A percentile compares a stretch with the other conserved stretches of the same genome.
These are phyloP conservation scores for Peromyscus leucopus DNA, from an alignment of 2,113 vertebrate genomes.

Conservation along the genomic window DNA sequence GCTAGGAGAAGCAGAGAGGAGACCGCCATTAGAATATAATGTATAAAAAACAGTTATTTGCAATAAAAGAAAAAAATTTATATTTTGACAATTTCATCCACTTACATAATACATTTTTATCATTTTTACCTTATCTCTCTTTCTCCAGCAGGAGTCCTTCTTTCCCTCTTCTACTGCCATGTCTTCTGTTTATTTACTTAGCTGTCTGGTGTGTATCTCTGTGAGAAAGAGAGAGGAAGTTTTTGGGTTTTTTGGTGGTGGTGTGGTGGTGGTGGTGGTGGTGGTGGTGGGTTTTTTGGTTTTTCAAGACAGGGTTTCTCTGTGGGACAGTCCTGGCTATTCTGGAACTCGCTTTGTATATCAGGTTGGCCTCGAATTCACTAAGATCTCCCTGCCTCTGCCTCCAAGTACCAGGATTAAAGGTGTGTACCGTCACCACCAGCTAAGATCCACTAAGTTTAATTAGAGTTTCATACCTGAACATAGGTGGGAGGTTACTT, in stretches of 20 bases:
- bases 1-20: background rate
- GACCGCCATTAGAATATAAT: background rate
- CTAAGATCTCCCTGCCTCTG: too few relatives aligned
- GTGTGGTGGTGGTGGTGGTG: too few relatives aligned
- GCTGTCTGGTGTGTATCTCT: background rate
- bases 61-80: background rate
- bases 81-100: background rate
- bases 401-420: too few relatives aligned
- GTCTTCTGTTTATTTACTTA: background rate
- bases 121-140: background rate
- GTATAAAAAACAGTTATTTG: background rate
- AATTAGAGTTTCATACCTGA: background rate
- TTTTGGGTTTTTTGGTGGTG: too few relatives aligned
- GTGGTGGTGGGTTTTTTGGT: too few relatives aligned
- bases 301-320: too few relatives aligned
- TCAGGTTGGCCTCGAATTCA: too few relatives aligned
- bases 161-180: too few relatives aligned
- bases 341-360: too few relatives aligned
- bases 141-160: background rate
- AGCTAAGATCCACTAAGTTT: background rate
- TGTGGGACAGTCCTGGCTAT: too few relatives aligned
- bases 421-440: too few relatives aligned
- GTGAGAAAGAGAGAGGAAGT: background rate
- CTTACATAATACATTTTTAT: background rate
- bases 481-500: background rate